These are phyloP conservation scores for Sebastes hopkinsi DNA, from an alignment of 2,797 vertebrate species.

Conservation along the genomic window DNA sequence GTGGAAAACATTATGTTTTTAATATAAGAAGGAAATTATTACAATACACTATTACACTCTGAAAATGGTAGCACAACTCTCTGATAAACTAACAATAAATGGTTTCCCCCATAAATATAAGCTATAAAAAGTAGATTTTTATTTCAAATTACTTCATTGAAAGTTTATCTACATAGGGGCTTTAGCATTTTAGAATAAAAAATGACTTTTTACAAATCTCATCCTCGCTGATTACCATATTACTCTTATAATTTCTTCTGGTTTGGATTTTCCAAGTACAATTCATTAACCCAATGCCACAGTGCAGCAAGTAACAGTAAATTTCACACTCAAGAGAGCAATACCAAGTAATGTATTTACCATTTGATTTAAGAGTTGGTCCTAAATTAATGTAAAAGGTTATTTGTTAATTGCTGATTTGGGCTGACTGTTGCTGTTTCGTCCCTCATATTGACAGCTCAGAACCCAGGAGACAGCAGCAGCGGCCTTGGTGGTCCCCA, in stretches of 20 bases:
- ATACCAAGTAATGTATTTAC: background rate
- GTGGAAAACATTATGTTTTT: slow-evolving; percentile 6
- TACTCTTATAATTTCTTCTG: background rate
- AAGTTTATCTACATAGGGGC: background rate
- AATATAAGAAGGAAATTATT: slow-evolving; percentile 1
- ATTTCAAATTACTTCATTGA: background rate
- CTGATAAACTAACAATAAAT: background rate
- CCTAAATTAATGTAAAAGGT: slow-evolving; percentile 37
- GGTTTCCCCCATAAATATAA: background rate
- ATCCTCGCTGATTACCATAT: background rate
- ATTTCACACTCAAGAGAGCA: background rate
- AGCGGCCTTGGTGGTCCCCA: background rate
- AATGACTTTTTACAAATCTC: background rate
- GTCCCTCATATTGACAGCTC: slow-evolving; percentile 33
- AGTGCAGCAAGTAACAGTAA: background rate
- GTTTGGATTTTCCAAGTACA: background rate
- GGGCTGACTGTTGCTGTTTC: slow-evolving; percentile 16
- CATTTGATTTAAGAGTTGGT: slow-evolving; percentile 6
- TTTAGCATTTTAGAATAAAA: background rate
- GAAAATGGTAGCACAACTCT: background rate
- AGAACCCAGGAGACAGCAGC: slow-evolving; percentile 29
- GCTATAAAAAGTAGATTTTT: background rate
- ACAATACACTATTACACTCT: background rate
- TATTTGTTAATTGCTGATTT: slow-evolving; percentile 47
- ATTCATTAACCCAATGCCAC: slow-evolving; percentile 5